Base-by-base conservation (phyloP, 2,888 invertebrate species). In the Pseudanteris insignis region DNA sequence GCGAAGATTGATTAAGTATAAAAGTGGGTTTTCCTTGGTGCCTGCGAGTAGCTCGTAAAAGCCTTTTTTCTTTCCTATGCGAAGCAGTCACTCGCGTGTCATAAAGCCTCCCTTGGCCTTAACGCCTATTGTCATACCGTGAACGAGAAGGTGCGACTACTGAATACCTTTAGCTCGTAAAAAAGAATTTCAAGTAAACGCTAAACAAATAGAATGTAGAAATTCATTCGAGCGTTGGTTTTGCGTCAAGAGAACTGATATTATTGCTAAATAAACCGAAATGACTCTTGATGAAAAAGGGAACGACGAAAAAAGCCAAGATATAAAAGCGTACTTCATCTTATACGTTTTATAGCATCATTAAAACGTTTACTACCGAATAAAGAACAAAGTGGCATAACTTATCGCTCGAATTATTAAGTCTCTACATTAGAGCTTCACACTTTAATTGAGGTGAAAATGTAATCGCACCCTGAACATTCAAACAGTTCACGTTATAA, bases 1-100 rank as follows among this genome's bases (percentile, higher is more conserved):
- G 34, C 15, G 30, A 29, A 38, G 59, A 51, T 59, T 48, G 58
- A 58, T 63, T 54, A 44, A 57, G 58, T 46, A 54, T 36, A 44
- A 54, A 63, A 65, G 66, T 65, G 60, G 60, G 64, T 63, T 63
- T 58, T 63, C 46, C 60, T 63, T 63, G 53, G 54, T 47, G 40
- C 48, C 66, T 64, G 61, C 67, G 58, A 68, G 65, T 55, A 60
- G 66, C 58, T 72, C 72, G 67, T 73, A 73, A 74, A 73, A 64
- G 63, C 44, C 64, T 57, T 59, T 53, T 51, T n/a, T 50, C 62
- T 50, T 60, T 57, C 41, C 64, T 51, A 60, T 48, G 41, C 55
- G 37, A 41, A 34, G 63, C 65, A 40, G 59, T 66, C 54, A 57
- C 66, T 70, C 64, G 64, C 70, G 64, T 65, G 62, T 73, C 72